These are phyloP conservation scores for Chloroclystis v-ata DNA, from an alignment of 2,888 invertebrate genomes.

Conservation along the genomic window DNA sequence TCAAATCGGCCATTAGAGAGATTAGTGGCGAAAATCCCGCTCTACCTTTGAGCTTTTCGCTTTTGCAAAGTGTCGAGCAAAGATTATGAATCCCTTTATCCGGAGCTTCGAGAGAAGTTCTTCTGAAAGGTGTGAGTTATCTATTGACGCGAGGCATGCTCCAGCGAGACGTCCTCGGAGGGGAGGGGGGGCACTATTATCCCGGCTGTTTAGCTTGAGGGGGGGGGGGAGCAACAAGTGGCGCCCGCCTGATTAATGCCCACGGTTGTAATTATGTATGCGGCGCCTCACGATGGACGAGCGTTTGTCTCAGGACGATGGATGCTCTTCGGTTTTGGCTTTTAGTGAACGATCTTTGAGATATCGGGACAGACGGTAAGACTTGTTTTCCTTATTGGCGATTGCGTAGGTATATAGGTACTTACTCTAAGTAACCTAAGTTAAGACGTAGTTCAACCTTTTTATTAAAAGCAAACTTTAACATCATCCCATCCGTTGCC, in stretches of 20 bases:
- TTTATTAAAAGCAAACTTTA: neutral
- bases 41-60: neutral
- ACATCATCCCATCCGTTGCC: neutral
- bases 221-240: conserved; percentile 58
- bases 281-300: neutral
- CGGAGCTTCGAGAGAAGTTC: neutral
- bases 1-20: conserved; percentile 1
- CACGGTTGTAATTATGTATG: conserved; percentile 15
- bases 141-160: neutral
- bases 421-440: too few species aligned
- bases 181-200: neutral
- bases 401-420: too few species aligned
- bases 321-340: neutral
- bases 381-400: too few species aligned
- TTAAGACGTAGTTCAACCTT: neutral
- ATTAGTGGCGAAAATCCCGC: neutral
- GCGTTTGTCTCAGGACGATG: neutral
- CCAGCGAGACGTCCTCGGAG: neutral
- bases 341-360: neutral
- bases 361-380: too few species aligned
- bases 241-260: conserved; percentile 42
- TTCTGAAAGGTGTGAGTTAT: neutral
- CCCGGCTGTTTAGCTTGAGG: conserved; percentile 6
- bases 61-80: neutral
- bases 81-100: conserved; percentile 1